phyloP scores from a whole-genome alignment of 2,888 invertebrate species.

The Chymomyza amoena region DNA sequence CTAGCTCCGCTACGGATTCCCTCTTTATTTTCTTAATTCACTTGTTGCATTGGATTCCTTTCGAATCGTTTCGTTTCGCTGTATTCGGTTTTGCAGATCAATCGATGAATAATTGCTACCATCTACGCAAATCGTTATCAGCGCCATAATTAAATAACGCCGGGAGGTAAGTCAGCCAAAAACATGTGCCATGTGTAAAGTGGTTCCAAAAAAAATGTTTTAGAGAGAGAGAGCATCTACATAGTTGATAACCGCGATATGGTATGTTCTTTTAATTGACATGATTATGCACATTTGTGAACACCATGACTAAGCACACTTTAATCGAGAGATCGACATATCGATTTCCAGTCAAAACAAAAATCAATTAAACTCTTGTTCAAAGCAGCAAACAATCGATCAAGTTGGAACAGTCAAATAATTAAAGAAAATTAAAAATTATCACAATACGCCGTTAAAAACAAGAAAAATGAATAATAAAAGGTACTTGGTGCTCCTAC shows the following conservation, averaged over 20 bases:
- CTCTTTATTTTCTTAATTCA: not conserved
- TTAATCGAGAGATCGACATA: constrained; percentile 26
- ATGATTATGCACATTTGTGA: constrained; percentile 47
- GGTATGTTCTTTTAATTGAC: constrained; percentile 58
- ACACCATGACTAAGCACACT: constrained; percentile 47
- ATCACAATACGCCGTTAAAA: not conserved
- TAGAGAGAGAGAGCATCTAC: not conserved
- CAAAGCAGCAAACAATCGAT: constrained; percentile 54
- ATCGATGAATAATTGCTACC: constrained; percentile 78
- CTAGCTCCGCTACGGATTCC: constrained; percentile 36
- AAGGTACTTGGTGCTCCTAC: no score
- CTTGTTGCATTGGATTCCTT: not conserved
- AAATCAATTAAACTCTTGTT: constrained; percentile 60
- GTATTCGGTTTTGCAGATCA: constrained; percentile 29
- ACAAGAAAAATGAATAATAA: no score
- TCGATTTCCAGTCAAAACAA: constrained; percentile 57
- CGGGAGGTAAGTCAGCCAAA: constrained; percentile 62
- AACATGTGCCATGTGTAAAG: no score
- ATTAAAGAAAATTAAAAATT: constrained; percentile 25
- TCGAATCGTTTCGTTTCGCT: not conserved
- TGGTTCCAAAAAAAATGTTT: constrained; percentile 1
- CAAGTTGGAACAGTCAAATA: constrained; percentile 40
- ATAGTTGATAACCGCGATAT: constrained; percentile 31
- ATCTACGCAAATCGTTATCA: constrained; percentile 78
- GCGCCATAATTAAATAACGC: constrained; percentile 79